A percentile compares a stretch with the other conserved stretches of the same genome.
Conservation (phyloP, 2,888 invertebrate species). For the Hermodice carunculata region DNA sequence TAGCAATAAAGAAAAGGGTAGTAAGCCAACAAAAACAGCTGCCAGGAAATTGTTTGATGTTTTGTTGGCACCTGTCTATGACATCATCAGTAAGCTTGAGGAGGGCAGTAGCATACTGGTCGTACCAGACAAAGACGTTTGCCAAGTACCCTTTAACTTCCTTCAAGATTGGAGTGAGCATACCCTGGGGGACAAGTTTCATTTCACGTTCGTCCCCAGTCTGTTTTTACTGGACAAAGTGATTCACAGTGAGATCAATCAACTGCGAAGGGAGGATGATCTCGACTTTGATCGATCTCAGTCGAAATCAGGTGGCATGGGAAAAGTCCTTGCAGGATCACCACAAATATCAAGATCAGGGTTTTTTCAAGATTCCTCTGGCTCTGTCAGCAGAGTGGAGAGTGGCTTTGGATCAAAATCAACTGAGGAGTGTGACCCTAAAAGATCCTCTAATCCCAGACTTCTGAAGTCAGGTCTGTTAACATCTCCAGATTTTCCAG, state of each 20-base stretch:
- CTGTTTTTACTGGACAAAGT: conserved; percentile 57
- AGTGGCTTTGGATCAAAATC: not conserved
- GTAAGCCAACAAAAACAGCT: conserved; percentile 37
- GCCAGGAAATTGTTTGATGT: conserved; percentile 55
- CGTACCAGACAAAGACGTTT: conserved; percentile 59
- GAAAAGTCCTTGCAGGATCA: conserved; percentile 1
- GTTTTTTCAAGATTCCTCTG: too few relatives aligned
- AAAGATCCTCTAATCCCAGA: conserved; percentile 53
- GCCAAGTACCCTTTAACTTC: conserved; percentile 56
- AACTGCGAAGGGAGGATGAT: conserved; percentile 50
- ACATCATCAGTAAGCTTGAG: conserved; percentile 54
- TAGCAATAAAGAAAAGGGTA: not conserved
- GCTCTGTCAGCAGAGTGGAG: not conserved
- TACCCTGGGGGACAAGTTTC: conserved; percentile 41
- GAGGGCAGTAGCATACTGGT: conserved; percentile 53
- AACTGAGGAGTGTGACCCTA: conserved; percentile 31
- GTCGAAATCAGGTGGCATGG: conserved; percentile 50
- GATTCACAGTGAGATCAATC: conserved; percentile 54
- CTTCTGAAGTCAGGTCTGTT: conserved; percentile 44
- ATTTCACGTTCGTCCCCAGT: conserved; percentile 56
- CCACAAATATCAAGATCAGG: too few relatives aligned
- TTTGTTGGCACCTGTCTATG: conserved; percentile 58
- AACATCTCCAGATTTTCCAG: not conserved
- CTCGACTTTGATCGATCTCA: conserved; percentile 54
- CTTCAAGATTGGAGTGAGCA: conserved; percentile 51